Percentiles rank a stretch among this genome's conserved stretches.
Conservation (phyloP, 2,888 invertebrate species). For the Quadroppia sp. region DNA sequence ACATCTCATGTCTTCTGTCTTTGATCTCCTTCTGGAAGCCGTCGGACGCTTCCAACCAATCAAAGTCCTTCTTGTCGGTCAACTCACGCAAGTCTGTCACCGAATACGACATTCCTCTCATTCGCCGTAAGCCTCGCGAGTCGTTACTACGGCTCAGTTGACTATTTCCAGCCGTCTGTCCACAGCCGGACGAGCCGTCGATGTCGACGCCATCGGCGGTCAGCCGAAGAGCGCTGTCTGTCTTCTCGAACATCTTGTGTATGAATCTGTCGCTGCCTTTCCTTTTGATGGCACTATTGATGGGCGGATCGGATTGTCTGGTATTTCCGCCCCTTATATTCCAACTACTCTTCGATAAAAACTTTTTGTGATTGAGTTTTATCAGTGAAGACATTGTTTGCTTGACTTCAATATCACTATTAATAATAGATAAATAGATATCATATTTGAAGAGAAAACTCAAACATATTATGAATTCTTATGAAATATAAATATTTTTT, state of each 20-base stretch:
- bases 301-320: slow-evolving; percentile 7
- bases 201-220: neutral
- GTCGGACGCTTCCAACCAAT: slow-evolving; percentile 27
- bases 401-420: too few species aligned
- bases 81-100: slow-evolving; percentile 40
- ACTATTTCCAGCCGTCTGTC: slow-evolving; percentile 23
- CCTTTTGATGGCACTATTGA: slow-evolving; percentile 24
- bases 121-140: neutral
- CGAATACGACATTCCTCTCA: slow-evolving; percentile 39
- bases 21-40: slow-evolving; percentile 41
- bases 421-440: neutral
- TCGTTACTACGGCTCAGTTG: slow-evolving; percentile 2
- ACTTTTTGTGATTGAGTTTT: slow-evolving; percentile 42
- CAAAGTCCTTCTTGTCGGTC: slow-evolving; percentile 30
- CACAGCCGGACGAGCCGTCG: neutral
- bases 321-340: slow-evolving; percentile 38
- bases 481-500: too few species aligned
- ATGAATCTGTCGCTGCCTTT: slow-evolving; percentile 34
- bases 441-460: neutral
- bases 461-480: too few species aligned
- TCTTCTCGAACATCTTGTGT: slow-evolving; percentile 1
- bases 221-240: neutral
- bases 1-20: slow-evolving; percentile 45
- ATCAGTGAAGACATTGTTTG: slow-evolving; percentile 38
- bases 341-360: slow-evolving; percentile 42